Evolutionary conservation across 2,888 invertebrate species (phyloP).

Genomic region (Habroteleia sp.): DNA sequence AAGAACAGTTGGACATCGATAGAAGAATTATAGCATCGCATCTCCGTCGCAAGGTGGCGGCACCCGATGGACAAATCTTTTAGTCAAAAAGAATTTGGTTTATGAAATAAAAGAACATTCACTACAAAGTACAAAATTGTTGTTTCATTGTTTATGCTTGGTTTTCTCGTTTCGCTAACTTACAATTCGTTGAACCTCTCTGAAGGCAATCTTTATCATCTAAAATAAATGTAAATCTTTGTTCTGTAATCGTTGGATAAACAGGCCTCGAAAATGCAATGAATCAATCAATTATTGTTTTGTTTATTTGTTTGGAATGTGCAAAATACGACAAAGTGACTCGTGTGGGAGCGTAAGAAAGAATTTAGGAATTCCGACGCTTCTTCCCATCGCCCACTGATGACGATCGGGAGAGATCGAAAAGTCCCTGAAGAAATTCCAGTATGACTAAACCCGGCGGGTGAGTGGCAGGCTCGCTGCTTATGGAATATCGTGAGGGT

Average conservation of each 20-base stretch:
- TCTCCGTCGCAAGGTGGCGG: slow-evolving; percentile 38
- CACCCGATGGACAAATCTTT: slow-evolving; percentile 30
- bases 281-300: slow-evolving; percentile 45
- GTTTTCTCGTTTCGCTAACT: too few species aligned
- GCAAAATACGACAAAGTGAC: slow-evolving; percentile 59
- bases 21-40: slow-evolving; percentile 23
- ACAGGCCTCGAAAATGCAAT: slow-evolving; percentile 24
- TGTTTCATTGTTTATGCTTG: slow-evolving; percentile 1
- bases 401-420: slow-evolving; percentile 63
- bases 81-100: neutral
- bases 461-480: slow-evolving; percentile 78
- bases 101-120: neutral
- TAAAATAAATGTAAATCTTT: slow-evolving; percentile 9
- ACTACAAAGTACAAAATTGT: neutral
- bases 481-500: slow-evolving; percentile 69
- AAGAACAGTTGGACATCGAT: slow-evolving; percentile 12
- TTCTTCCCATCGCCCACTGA: slow-evolving; percentile 57
- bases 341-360: slow-evolving; percentile 53
- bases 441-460: slow-evolving; percentile 79
- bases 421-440: slow-evolving; percentile 74
- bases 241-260: neutral
- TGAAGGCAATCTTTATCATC: slow-evolving; percentile 4
- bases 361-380: slow-evolving; percentile 60
- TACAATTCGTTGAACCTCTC: too few species aligned
- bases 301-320: slow-evolving; percentile 48